These are phyloP conservation scores for human (Homo sapiens) DNA, from an alignment of 2,113 vertebrate species.

Conservation along the genomic window DNA sequence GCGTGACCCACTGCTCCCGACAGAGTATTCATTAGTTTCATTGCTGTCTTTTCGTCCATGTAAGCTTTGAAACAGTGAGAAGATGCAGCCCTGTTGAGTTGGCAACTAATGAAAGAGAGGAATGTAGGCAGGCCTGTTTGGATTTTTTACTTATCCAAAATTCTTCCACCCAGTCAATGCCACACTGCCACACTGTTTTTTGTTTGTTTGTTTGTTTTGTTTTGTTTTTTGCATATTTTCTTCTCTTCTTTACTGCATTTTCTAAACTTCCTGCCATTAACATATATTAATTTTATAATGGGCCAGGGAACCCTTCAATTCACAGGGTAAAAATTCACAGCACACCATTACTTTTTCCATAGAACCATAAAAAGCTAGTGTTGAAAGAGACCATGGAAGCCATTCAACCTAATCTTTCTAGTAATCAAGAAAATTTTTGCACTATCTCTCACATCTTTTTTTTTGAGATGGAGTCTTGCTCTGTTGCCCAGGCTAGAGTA, in stretches of 20 bases:
- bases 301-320: not conserved
- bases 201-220: too few species aligned
- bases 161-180: not conserved
- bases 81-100: not conserved
- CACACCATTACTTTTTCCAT: not conserved
- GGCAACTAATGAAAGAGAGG: not conserved
- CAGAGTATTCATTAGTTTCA: not conserved
- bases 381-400: not conserved
- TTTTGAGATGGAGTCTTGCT: too few species aligned
- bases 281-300: not conserved
- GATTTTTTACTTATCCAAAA: not conserved
- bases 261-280: not conserved
- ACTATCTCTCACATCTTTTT: not conserved
- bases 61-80: conserved; percentile 2
- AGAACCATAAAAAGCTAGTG: not conserved
- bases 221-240: not conserved
- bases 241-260: not conserved
- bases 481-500: fast-evolving
- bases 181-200: not conserved
- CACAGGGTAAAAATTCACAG: not conserved
- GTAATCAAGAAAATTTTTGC: not conserved
- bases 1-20: not conserved
- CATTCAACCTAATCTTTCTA: not conserved
- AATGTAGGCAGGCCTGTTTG: not conserved
- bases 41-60: not conserved